Evolutionary conservation across 2,113 vertebrate species (phyloP).

Genomic region (Apaloderma vittatum): DNA sequence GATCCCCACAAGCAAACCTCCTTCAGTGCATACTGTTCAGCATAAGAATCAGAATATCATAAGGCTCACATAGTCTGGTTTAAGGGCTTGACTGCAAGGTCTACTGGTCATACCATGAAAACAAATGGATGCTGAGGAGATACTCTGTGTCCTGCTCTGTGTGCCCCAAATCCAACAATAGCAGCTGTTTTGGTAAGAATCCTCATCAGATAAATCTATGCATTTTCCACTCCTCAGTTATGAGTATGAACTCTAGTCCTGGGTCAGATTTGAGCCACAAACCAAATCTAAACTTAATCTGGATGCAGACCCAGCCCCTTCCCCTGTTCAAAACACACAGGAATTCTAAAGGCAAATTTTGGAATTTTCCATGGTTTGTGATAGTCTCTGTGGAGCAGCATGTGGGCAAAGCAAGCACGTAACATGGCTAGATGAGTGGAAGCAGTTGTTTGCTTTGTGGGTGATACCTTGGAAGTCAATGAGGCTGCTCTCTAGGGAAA

Average conservation of each 20-base stretch:
- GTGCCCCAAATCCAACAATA: not conserved
- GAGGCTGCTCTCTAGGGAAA: constrained; percentile 20
- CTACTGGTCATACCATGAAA: not conserved
- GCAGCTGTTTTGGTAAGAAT: not conserved
- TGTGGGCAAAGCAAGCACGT: constrained; percentile 46
- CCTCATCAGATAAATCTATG: not conserved
- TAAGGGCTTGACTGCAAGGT: not conserved
- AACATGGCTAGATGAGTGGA: not conserved
- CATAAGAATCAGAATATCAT: not conserved
- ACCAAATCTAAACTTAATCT: constrained; percentile 52
- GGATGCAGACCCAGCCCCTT: constrained; percentile 8
- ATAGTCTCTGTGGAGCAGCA: not conserved
- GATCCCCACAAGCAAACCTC: not conserved
- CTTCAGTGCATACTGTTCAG: not conserved
- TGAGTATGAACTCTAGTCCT: not conserved
- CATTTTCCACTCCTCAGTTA: constrained; percentile 16
- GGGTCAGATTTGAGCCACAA: constrained; percentile 54
- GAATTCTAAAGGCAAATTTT: constrained; percentile 8
- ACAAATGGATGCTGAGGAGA: not conserved
- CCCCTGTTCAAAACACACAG: not conserved
- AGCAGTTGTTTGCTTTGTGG: constrained; percentile 30
- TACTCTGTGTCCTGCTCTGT: not conserved
- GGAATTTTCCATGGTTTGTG: constrained; percentile 67
- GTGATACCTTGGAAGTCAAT: not conserved
- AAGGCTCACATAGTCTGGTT: not conserved